Evolutionary conservation across 2,888 invertebrate genomes (phyloP).

Genomic region (Hyposoter didymator): DNA sequence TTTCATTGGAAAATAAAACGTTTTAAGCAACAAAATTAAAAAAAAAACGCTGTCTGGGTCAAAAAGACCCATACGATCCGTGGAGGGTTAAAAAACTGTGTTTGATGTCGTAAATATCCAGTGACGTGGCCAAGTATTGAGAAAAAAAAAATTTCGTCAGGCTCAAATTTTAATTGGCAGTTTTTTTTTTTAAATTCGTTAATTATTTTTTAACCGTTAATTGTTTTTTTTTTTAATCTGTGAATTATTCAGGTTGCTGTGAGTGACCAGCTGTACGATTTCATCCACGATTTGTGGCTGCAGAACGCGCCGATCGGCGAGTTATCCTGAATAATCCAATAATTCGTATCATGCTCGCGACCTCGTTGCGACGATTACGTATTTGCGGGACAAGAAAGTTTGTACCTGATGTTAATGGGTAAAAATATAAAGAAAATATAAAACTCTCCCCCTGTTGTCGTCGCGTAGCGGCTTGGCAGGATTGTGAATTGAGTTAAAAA

Average conservation of each 20-base stretch:
- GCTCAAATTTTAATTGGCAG: background rate
- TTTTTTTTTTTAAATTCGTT: background rate
- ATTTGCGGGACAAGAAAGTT: slow-evolving; percentile 35
- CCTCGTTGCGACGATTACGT: slow-evolving; percentile 2
- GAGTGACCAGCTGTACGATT: slow-evolving; percentile 95
- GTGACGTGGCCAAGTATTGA: too few relatives aligned
- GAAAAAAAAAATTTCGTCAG: too few relatives aligned
- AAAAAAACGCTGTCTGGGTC: too few relatives aligned
- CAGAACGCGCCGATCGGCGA: slow-evolving; percentile 99
- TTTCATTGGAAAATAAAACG: too few relatives aligned
- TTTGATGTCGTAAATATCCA: too few relatives aligned
- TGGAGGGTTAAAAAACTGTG: too few relatives aligned
- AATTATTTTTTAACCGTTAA: too few relatives aligned
- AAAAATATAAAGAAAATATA: slow-evolving; percentile 15
- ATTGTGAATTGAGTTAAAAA: background rate
- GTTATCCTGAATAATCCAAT: slow-evolving; percentile 89
- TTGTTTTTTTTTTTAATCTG: too few relatives aligned
- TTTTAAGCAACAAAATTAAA: too few relatives aligned
- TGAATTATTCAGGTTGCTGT: slow-evolving; percentile 90
- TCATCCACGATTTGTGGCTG: slow-evolving; percentile 98
- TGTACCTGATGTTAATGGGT: slow-evolving; percentile 60
- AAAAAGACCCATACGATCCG: too few relatives aligned
- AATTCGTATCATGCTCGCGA: slow-evolving; percentile 24
- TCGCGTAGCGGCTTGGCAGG: background rate
- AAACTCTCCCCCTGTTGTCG: slow-evolving; percentile 11